Evolutionary conservation across 2,888 invertebrate species (phyloP).

Genomic region (Unio pictorum): DNA sequence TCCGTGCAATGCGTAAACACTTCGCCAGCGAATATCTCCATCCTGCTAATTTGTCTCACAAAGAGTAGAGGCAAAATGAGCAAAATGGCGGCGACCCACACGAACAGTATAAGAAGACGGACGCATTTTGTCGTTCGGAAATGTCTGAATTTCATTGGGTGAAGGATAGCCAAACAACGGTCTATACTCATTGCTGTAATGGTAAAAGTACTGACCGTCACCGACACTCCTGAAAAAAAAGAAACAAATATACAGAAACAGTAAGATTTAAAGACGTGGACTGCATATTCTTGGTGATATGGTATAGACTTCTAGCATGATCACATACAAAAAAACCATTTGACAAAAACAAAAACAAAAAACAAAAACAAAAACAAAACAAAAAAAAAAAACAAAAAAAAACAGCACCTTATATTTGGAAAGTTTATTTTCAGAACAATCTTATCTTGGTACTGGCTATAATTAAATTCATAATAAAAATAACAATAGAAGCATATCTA

Average conservation of each 20-base stretch:
- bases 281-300: neutral
- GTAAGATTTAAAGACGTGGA: neutral
- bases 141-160: conserved; percentile 81
- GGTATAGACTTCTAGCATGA: neutral
- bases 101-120: conserved; percentile 75
- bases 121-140: conserved; percentile 82
- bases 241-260: neutral
- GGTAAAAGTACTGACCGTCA: conserved; percentile 85
- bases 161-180: conserved; percentile 80
- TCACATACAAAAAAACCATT: neutral
- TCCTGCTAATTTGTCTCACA: conserved; percentile 61
- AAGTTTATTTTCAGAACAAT: too few relatives aligned
- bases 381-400: too few relatives aligned
- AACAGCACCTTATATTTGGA: too few relatives aligned
- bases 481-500: too few relatives aligned
- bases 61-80: conserved; percentile 81
- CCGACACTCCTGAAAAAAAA: conserved; percentile 73
- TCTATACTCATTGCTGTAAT: conserved; percentile 87
- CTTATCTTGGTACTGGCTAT: too few relatives aligned
- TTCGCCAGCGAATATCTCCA: conserved; percentile 32
- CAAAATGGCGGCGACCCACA: conserved; percentile 80
- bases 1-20: conserved; percentile 75
- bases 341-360: too few relatives aligned
- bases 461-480: too few relatives aligned
- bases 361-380: too few relatives aligned